Base-by-base conservation (phyloP, 2,797 vertebrate genomes). In the Chelon labrosus region DNA sequence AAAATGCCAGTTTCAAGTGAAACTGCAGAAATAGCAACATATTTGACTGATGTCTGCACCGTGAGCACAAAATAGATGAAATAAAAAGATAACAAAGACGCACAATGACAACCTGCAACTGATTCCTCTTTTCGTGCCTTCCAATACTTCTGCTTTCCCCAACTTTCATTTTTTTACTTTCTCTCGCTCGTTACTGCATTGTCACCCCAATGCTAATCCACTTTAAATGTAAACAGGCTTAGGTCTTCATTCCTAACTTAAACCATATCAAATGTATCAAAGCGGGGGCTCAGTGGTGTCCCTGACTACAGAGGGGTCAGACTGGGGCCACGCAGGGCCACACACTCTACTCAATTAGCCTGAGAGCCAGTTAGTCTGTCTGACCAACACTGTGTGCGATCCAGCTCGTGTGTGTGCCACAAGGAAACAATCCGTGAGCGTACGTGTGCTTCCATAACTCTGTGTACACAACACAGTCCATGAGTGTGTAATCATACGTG, bases 241-340 rank as follows among this genome's bases (percentile, higher is more conserved):
- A 91, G 86, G 92, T 94, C 92, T 93, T 95, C 94, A 91, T 95
- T 94, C 93, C 93, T 91, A 88, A 88, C 94, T 93, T 93, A 95
- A 96, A 96, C 95, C 96, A 87, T 96, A 97, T 97, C 96, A 94
- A 96, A 97, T 97, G 94, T 94, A 97, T 97, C 96, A 97, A 97
- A 97, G 96, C 94, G 31, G 0, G 11, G 93, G 93, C 93, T 96
- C 95, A 94, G 93, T 93, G 93, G 94, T 90, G 92, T 96, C 95
- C 93, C 91, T 79, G 89, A 89, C 90, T 89, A 84, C 90, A 89
- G 87, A 80, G 85, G 83, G 94, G 94, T 95, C 92, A 93, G 80
- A 57, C 74, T 46, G 55, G 84, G 91, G 94, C 87, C 87, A 90
- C 86, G 80, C 85, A n/a, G 90, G 93, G 93, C 93, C 94, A 94